Base-by-base conservation (phyloP, 2,113 vertebrate species). In the Oryzias woworae region DNA sequence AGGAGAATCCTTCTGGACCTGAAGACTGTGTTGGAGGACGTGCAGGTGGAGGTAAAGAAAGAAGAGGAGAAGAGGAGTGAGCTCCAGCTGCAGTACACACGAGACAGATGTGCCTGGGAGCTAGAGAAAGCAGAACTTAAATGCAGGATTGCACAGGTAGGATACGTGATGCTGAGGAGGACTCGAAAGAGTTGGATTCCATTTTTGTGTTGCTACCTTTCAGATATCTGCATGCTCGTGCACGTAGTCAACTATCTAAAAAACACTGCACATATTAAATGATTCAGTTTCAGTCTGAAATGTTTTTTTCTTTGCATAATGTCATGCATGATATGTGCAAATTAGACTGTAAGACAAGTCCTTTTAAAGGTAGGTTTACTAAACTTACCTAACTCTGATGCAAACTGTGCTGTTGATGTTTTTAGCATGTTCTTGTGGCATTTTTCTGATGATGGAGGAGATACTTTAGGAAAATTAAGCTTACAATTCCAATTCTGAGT, bases 41-140 rank as follows among this genome's bases (percentile, higher is more conserved):
- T 90, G 83, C 86, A 91, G 89, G 59, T 53, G 48, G 81, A 93
- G 58, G 86, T 93, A 71, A 92, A 85, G 82, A 81, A 61, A 69
- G 89, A 92, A 69, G 89, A 90, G 60, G 80, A 89, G 83, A 92
- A 86, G 83, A 84, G 86, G 76, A 86, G 58, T 2, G 87, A 85
- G 16, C 88, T 93, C 12, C 88, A 85, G 70, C 84, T 91, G 85
- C 91, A 89, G 75, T 92, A 89, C 79, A 92, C 85, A 26, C 85
- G 78, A 83, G 88, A 90, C 78, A 87, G 82, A 58, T 82, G 83
- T 69, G 86, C 87, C 17, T 92, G 92, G 92, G 88, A 94, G 22
- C 69, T 88, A 75, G 92, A 93, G 84, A 88, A 83, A 78, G 79
- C 87, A 42, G 86, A 93, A 50, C 85, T 93, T 50, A 88, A 92